These are phyloP conservation scores for Cossypha heuglini DNA, from an alignment of 2,797 vertebrate species.

Conservation along the genomic window DNA sequence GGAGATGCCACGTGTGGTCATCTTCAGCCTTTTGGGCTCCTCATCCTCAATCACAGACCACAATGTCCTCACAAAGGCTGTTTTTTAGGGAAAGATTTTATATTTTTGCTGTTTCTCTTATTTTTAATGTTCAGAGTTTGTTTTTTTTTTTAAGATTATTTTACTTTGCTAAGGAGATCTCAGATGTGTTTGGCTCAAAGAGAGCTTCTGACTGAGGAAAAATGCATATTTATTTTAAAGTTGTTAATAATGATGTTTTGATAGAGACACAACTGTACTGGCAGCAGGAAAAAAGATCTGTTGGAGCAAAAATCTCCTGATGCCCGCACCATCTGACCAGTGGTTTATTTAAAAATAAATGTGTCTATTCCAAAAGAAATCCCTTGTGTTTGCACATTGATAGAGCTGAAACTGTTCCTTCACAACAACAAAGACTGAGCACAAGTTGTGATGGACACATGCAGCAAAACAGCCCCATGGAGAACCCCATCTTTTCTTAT, in stretches of 20 bases:
- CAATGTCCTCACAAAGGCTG: background rate
- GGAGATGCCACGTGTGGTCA: fast-evolving
- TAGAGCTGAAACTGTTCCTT: background rate
- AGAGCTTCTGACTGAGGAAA: background rate
- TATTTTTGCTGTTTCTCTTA: constrained; percentile 7
- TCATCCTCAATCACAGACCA: background rate
- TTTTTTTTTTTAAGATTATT: background rate
- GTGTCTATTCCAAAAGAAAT: background rate
- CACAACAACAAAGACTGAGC: background rate
- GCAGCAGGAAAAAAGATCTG: background rate
- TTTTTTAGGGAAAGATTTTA: constrained; percentile 40
- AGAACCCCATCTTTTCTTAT: background rate
- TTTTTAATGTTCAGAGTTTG: background rate
- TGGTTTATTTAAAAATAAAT: constrained; percentile 44
- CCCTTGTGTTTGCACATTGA: fast-evolving
- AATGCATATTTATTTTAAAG: background rate
- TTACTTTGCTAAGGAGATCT: background rate
- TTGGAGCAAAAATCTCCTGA: background rate
- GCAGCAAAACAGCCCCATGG: background rate
- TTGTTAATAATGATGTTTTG: background rate
- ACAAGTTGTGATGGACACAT: background rate
- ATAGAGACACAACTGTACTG: background rate
- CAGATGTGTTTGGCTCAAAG: background rate
- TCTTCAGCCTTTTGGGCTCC: background rate
- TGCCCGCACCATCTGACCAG: background rate